Conservation (phyloP, 2,113 vertebrate species). For the Gallinago undulata region DNA sequence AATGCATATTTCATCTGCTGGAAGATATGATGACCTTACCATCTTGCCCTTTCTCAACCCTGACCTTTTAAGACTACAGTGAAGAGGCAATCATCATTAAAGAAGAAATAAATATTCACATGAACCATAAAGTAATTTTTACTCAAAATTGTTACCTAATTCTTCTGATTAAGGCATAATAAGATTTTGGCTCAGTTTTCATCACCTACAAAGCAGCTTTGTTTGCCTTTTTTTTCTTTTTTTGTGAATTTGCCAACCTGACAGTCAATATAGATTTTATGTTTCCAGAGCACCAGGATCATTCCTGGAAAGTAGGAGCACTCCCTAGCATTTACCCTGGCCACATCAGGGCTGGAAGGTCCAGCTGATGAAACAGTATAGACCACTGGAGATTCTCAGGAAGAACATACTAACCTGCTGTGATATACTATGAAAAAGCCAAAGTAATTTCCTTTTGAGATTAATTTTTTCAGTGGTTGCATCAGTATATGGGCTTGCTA, state of each 20-base stretch:
- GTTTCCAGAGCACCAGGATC: neutral
- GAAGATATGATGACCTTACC: conserved; percentile 34
- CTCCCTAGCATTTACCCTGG: neutral
- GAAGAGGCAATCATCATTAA: neutral
- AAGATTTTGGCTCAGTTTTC: neutral
- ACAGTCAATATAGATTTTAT: neutral
- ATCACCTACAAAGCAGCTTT: neutral
- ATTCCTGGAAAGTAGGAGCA: neutral
- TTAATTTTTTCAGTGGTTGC: neutral
- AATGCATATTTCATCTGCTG: conserved; percentile 55
- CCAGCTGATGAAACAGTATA: neutral
- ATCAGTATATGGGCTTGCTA: neutral
- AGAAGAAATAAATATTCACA: neutral
- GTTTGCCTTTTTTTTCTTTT: neutral
- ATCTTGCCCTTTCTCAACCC: conserved; percentile 22
- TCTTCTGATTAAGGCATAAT: neutral
- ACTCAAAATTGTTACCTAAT: neutral
- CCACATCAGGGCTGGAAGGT: neutral
- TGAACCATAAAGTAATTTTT: neutral
- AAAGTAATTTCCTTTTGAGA: neutral
- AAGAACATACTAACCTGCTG: neutral
- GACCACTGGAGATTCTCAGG: neutral
- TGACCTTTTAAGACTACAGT: conserved; percentile 44
- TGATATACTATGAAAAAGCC: neutral
- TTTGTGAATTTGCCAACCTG: neutral